Evolutionary conservation across 2,888 invertebrate genomes (phyloP).

Genomic region (Lasioglossum oenotherae): DNA sequence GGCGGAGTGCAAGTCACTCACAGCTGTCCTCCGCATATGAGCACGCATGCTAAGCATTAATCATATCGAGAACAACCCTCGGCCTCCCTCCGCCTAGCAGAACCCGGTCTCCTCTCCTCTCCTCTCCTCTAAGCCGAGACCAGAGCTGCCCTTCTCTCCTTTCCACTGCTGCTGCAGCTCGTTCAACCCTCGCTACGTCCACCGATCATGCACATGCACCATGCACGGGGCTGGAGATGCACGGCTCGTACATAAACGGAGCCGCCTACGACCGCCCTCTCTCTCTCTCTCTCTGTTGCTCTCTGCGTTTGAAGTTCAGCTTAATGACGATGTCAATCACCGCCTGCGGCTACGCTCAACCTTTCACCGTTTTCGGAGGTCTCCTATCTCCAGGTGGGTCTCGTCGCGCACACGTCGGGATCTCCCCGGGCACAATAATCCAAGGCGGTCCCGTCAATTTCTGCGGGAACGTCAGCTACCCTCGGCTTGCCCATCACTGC

Average conservation of each 20-base stretch:
- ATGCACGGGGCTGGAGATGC: constrained; percentile 53
- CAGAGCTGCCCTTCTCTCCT: constrained; percentile 27
- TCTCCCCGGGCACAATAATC: neutral
- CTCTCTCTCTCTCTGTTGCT: neutral
- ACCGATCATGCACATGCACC: constrained; percentile 69
- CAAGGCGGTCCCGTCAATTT: neutral
- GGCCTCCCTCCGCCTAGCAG: neutral
- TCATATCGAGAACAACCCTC: constrained; percentile 75
- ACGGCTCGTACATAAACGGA: constrained; percentile 30
- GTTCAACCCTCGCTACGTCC: constrained; percentile 48
- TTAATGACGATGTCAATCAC: constrained; percentile 74
- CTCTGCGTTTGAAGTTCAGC: constrained; percentile 63
- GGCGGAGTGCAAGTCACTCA: constrained; percentile 76
- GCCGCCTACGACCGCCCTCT: constrained; percentile 6
- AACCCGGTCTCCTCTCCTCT: neutral
- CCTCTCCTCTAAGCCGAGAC: neutral
- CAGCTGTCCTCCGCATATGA: constrained; percentile 77
- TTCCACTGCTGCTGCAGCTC: constrained; percentile 41
- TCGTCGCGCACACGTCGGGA: neutral
- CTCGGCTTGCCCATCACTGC: too few species aligned
- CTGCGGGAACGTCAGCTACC: too few species aligned
- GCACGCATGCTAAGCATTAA: constrained; percentile 76
- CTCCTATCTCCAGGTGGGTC: neutral
- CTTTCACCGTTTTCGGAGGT: constrained; percentile 24
- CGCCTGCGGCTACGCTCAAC: constrained; percentile 44